Percentiles rank a stretch among this genome's conserved stretches.
Conservation (phyloP, 2,888 invertebrate species). For the Lamproptera curius region DNA sequence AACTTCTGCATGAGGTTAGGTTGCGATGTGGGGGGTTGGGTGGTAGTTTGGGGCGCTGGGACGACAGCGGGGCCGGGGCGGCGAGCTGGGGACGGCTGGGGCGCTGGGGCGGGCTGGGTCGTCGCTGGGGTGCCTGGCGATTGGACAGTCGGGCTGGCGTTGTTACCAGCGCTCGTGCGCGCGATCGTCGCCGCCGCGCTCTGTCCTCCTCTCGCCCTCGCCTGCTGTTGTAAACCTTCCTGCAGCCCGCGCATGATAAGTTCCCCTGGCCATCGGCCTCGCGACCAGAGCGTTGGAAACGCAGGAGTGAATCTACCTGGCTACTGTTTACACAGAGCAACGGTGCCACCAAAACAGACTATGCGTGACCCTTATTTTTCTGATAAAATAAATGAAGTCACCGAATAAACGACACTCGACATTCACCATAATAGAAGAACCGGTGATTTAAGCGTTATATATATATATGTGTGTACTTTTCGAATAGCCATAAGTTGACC, state of each 20-base stretch:
- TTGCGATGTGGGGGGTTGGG: slow-evolving; percentile 59
- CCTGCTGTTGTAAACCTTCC: slow-evolving; percentile 45
- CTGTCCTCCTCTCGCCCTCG: slow-evolving; percentile 76
- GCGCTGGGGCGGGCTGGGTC: slow-evolving; percentile 33
- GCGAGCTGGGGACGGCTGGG: slow-evolving; percentile 37
- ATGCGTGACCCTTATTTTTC: too few relatives aligned
- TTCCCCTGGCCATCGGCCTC: not conserved
- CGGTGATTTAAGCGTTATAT: too few relatives aligned
- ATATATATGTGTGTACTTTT: too few relatives aligned
- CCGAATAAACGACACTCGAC: too few relatives aligned
- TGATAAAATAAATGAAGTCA: too few relatives aligned
- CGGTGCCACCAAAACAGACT: too few relatives aligned
- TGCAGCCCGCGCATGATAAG: slow-evolving; percentile 17
- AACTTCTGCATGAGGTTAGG: slow-evolving; percentile 94
- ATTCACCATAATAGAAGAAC: too few relatives aligned
- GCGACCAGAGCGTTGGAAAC: not conserved
- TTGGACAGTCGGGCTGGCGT: slow-evolving; percentile 35
- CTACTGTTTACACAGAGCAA: too few relatives aligned
- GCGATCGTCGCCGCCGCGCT: slow-evolving; percentile 73
- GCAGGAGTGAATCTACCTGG: not conserved
- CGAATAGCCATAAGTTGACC: too few relatives aligned
- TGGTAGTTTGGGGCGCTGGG: slow-evolving; percentile 41
- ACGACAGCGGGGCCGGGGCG: slow-evolving; percentile 37
- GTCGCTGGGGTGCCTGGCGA: slow-evolving; percentile 42
- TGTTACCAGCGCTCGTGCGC: slow-evolving; percentile 81